Base-by-base conservation (phyloP, 1,140 invertebrate genomes). In the Dreissena polymorpha region DNA sequence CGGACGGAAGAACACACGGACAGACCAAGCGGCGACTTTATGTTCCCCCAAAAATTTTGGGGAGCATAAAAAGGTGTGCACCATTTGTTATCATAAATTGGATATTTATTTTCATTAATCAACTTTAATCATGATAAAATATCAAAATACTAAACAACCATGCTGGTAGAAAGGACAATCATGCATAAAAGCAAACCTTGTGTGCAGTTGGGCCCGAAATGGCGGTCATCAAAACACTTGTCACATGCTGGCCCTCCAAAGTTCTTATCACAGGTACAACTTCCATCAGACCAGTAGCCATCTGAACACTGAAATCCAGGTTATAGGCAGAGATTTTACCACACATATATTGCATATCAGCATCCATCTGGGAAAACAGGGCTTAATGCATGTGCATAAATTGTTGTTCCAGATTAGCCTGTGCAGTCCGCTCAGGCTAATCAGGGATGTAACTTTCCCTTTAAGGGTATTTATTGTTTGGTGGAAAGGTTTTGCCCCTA, bases 191-290 rank as follows among this genome's bases (percentile, higher is more conserved):
- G 39, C 57, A 60, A 60, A 83, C 81, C 81, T 83, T 75, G 67
- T 5, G 64, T 64, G 72, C 83, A 84, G 75, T 84, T 79, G 1
- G 57, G 55, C 21, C 83, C 83, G 39, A 71, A 84, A 53, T 64
- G 65, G 29, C 51, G 64, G 39, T 65, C 29, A 18, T 63, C 57
- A n/a, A 67, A 53, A 79, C 83, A 84, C 1, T 39, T 64, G 49
- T 78, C 70, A 84, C 83, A 84, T 16, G 39, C 53, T n/a, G 49
- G 39, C 16, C 83, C 83, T 23, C 39, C 74, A 79, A 73, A 84
- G 27, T 71, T 39, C 27, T 57, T 16, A 50, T 84, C 70, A 73
- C 83, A 84, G 18, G 50, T 65, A 27, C 83, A 84, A 13, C 57
- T 78, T 21, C 83, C 83, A 68, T 78, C 55, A 21, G n/a, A 21